Percentiles rank a stretch among this genome's conserved stretches.
These are phyloP conservation scores for Drosophila leonis DNA, from an alignment of 2,888 invertebrate species.

Conservation along the genomic window DNA sequence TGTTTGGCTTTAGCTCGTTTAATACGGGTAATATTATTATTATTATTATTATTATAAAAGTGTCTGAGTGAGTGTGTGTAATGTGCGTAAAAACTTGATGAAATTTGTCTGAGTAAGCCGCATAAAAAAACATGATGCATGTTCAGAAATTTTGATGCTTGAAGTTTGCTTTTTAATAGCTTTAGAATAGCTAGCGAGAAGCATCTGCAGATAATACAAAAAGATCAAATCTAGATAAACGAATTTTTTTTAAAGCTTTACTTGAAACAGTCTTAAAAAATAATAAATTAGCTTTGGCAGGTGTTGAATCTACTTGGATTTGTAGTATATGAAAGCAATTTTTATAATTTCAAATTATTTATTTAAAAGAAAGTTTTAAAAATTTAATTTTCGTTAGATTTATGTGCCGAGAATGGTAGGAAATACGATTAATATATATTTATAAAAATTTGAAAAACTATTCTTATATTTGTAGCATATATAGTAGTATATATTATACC, in stretches of 20 bases:
- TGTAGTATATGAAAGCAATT: too few relatives aligned
- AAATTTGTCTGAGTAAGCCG: constrained; percentile 47
- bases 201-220: not conserved
- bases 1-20: constrained; percentile 25
- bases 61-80: not conserved
- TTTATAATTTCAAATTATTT: too few relatives aligned
- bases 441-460: too few relatives aligned
- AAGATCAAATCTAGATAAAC: not conserved
- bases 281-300: not conserved
- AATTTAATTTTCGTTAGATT: too few relatives aligned
- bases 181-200: not conserved
- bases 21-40: constrained; percentile 22
- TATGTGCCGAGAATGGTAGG: too few relatives aligned
- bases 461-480: too few relatives aligned
- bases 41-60: constrained; percentile 1
- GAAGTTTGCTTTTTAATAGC: constrained; percentile 9
- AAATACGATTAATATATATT: too few relatives aligned
- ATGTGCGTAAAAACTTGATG: constrained; percentile 21
- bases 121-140: constrained; percentile 15
- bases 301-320: not conserved
- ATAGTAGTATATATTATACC: too few relatives aligned
- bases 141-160: constrained; percentile 24
- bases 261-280: not conserved
- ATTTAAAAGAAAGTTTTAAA: too few relatives aligned
- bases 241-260: too few relatives aligned